phyloP scores from a whole-genome alignment of 2,113 vertebrate species.

The Albula glossodonta region DNA sequence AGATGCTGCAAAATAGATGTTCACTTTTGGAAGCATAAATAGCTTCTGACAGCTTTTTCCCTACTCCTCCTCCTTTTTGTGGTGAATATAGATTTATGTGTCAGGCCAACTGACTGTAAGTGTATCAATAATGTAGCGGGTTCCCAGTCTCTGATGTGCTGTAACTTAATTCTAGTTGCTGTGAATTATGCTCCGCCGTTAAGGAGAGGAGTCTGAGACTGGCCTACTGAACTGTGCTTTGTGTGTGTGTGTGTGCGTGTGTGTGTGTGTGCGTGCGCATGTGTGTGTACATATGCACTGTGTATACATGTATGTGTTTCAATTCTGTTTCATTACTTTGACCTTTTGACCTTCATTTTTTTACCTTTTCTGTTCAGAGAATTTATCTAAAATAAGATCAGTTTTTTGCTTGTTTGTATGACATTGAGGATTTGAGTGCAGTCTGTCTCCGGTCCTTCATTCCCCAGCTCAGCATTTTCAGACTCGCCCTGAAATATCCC shows the following conservation, averaged over 20 bases:
- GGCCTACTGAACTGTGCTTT: background rate
- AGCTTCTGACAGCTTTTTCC: conserved; percentile 14
- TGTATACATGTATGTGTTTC: background rate
- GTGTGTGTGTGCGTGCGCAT: too few species aligned
- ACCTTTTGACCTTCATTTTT: background rate
- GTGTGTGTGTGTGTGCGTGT: background rate
- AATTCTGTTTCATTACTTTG: too few species aligned
- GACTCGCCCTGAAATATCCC: conserved; percentile 47
- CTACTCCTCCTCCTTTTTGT: background rate
- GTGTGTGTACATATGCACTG: too few species aligned
- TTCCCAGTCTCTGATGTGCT: conserved; percentile 38
- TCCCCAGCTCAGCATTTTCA: conserved; percentile 28
- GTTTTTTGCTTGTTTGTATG: background rate
- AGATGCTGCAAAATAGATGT: conserved; percentile 26
- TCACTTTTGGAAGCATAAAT: conserved; percentile 23
- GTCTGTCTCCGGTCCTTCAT: too few species aligned
- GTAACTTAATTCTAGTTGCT: conserved; percentile 28
- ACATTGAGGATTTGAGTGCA: background rate
- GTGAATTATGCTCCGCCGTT: conserved; percentile 27
- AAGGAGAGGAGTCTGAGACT: conserved; percentile 37
- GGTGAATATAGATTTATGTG: conserved; percentile 39
- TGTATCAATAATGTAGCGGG: conserved; percentile 35
- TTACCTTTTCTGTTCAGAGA: background rate
- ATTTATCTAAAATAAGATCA: background rate
- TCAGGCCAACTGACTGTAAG: conserved; percentile 22